Evolutionary conservation across 2,888 invertebrate species (phyloP), one percentile per base, ranked within the genome.

Genomic region (Galerucella calmariensis): DNA sequence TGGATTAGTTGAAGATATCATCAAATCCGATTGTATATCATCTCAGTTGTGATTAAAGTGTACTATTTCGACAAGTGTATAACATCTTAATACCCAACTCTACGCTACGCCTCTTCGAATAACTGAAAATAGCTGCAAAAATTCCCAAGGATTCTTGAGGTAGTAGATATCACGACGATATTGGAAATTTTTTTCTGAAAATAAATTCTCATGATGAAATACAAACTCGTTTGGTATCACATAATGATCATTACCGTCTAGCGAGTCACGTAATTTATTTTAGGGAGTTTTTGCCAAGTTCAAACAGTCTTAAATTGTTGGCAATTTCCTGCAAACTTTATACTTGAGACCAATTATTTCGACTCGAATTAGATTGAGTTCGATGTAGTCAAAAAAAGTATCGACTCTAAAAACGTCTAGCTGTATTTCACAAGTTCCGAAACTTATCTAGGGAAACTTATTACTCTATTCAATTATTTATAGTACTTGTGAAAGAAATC

Each of bases 261-360:
- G 66, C 27, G 51, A 76, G 76, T 76, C 76, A 76, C 74, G 74
- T 59, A 76, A 76, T 76, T 74, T 74, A 66, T 74, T 74, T 74
- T 59, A 9, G 68, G 72, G 61, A 75, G 72, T 75, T 75, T 73
- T 51, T 61, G 56, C 75, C 48, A 73, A 72, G 72, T 75, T 67
- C 59, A 67, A 72, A 72, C 72, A 66, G 66, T 72, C 72, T 59
- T 48, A 67, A 72, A 72, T 66, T 67, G 72, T 72, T 46, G 46
- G 59, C 59, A 72, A 72, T 72, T 72, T 72, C 72, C 46, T n/a
- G 48, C 56, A 72, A 72, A 66, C 66, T 72, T 72, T 46, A 27
- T 67, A 48, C 46, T 53, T 65, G 59, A 56, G 66, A 48, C 66
- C 46, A 66, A 72, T 72, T 67, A 59, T 72, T 66, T 66, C 12